Evolutionary conservation across 2,888 invertebrate species (phyloP).

Genomic region (Ditylenchus weischeri): DNA sequence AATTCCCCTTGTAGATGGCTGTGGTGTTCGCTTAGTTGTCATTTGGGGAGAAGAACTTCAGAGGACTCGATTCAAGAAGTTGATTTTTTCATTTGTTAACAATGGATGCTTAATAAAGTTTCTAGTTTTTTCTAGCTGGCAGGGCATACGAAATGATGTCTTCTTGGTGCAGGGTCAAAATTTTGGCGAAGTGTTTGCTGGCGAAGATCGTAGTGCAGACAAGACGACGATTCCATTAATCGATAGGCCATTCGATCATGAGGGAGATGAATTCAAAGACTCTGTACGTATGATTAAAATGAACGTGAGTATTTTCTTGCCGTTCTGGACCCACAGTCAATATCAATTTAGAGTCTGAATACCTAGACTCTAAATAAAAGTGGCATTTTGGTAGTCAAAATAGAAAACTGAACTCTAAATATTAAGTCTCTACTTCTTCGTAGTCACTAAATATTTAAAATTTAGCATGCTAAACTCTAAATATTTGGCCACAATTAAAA

Average conservation of each 20-base stretch:
- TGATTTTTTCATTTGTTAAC: neutral
- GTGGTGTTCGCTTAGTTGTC: neutral
- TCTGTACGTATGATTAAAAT: conserved; percentile 3
- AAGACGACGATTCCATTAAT: neutral
- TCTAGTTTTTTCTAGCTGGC: neutral
- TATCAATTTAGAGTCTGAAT: too few relatives aligned
- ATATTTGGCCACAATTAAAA: too few relatives aligned
- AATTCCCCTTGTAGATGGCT: neutral
- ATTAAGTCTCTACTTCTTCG: too few relatives aligned
- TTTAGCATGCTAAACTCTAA: too few relatives aligned
- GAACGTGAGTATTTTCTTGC: neutral
- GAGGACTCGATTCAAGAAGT: conserved; percentile 1
- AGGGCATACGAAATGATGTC: neutral
- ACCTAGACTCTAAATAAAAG: too few relatives aligned
- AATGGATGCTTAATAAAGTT: neutral
- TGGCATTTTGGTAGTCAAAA: too few relatives aligned
- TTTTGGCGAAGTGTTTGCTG: conserved; percentile 2
- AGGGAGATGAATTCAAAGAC: conserved; percentile 3
- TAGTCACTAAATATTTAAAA: too few relatives aligned
- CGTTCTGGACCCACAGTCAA: too few relatives aligned
- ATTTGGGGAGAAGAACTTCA: conserved; percentile 2
- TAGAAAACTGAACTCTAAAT: too few relatives aligned
- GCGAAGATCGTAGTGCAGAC: neutral
- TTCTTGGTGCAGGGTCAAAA: conserved; percentile 2
- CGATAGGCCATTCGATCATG: neutral